Evolutionary conservation across 2,113 vertebrate genomes (phyloP).

Genomic region (Perca flavescens): DNA sequence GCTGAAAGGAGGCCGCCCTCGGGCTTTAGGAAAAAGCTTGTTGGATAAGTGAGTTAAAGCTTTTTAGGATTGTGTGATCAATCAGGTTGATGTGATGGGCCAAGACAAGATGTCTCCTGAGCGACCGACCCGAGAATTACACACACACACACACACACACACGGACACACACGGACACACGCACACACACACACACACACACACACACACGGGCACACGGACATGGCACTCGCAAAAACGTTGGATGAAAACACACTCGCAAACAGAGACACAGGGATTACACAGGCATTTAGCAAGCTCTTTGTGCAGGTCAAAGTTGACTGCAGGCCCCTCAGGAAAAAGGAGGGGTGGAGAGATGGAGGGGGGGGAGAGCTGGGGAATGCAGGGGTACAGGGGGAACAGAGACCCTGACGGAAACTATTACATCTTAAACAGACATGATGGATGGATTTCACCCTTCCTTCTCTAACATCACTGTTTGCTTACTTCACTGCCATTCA

Average conservation of each 20-base stretch:
- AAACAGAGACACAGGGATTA: constrained; percentile 74
- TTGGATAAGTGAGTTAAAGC: constrained; percentile 41
- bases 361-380: constrained; percentile 49
- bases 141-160: background rate
- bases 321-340: constrained; percentile 64
- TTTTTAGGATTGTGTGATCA: constrained; percentile 42
- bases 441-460: constrained; percentile 18
- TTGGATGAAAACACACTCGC: constrained; percentile 57
- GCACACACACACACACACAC: too few relatives aligned
- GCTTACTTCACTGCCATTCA: constrained; percentile 17
- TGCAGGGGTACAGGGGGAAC: constrained; percentile 31
- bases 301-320: constrained; percentile 78
- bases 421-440: constrained; percentile 58
- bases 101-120: constrained; percentile 60
- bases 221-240: background rate
- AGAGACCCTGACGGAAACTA: constrained; percentile 10
- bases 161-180: too few relatives aligned
- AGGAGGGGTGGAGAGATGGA: constrained; percentile 11
- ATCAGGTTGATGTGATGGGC: constrained; percentile 58
- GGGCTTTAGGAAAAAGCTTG: constrained; percentile 25
- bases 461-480: background rate
- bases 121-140: constrained; percentile 22
- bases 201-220: background rate
- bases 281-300: constrained; percentile 80
- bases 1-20: constrained; percentile 10